Evolutionary conservation across 2,113 vertebrate species (phyloP).

Genomic region (Engystomops pustulosus): DNA sequence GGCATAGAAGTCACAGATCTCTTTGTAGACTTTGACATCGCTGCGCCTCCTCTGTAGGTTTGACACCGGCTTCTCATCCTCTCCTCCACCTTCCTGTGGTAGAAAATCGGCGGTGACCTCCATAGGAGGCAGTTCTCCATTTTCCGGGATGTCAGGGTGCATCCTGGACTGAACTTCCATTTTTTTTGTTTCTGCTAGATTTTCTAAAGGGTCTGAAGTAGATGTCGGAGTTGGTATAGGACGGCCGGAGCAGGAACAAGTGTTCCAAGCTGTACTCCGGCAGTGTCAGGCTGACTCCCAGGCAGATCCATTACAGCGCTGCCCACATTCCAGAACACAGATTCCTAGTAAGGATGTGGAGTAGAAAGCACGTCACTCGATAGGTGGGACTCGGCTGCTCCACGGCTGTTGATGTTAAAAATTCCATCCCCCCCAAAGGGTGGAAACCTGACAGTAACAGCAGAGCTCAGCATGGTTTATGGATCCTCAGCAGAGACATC

Average conservation of each 20-base stretch:
- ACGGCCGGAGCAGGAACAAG: conserved; percentile 59
- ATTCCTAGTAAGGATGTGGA: conserved; percentile 56
- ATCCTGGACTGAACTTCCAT: conserved; percentile 77
- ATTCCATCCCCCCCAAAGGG: conserved; percentile 14
- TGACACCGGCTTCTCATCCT: conserved; percentile 85
- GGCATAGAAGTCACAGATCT: conserved; percentile 98
- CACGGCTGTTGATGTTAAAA: conserved; percentile 37
- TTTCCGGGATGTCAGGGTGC: conserved; percentile 81
- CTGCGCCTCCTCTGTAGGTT: conserved; percentile 90
- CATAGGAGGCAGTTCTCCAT: conserved; percentile 72
- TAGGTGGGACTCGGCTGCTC: conserved; percentile 49
- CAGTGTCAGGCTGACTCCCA: conserved; percentile 62
- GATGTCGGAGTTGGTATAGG: conserved; percentile 64
- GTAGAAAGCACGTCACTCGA: conserved; percentile 49
- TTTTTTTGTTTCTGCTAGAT: conserved; percentile 66
- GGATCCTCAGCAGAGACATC: background rate
- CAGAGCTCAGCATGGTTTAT: background rate
- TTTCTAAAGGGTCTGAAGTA: background rate
- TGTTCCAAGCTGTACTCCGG: conserved; percentile 78
- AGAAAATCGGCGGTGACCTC: conserved; percentile 67
- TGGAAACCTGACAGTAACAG: conserved; percentile 8
- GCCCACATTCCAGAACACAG: conserved; percentile 64
- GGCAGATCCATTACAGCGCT: conserved; percentile 59
- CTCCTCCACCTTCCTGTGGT: conserved; percentile 71
- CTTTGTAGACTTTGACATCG: conserved; percentile 95